Conservation (phyloP, 2,888 invertebrate genomes). For the Calephelis perditalis region DNA sequence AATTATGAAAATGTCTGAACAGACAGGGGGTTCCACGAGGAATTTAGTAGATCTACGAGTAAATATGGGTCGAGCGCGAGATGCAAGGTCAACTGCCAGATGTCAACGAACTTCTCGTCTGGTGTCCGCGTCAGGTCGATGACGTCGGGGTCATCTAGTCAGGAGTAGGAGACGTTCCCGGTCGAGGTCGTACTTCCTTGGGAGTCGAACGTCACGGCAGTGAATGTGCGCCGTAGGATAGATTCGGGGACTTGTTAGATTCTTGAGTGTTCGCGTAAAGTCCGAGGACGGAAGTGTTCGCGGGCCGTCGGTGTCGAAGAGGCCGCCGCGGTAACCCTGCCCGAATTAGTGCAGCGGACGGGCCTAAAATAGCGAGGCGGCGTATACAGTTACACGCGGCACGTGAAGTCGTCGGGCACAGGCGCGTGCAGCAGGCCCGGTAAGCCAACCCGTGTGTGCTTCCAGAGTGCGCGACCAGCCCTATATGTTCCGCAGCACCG, state of each 20-base stretch:
- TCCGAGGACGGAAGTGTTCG: constrained; percentile 68
- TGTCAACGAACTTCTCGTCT: constrained; percentile 73
- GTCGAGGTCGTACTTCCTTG: constrained; percentile 14
- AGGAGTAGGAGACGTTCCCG: constrained; percentile 33
- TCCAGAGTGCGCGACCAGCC: constrained; percentile 48
- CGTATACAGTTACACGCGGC: constrained; percentile 75
- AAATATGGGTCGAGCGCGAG: constrained; percentile 62
- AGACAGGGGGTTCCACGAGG: too few species aligned
- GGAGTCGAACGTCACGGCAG: constrained; percentile 23
- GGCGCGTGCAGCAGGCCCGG: constrained; percentile 49
- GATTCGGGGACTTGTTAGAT: constrained; percentile 36
- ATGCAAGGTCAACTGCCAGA: constrained; percentile 69
- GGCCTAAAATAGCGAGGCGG: constrained; percentile 73
- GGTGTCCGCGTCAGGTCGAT: constrained; percentile 69
- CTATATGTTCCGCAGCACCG: constrained; percentile 68
- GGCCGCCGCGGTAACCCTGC: constrained; percentile 75
- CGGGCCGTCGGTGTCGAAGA: constrained; percentile 54
- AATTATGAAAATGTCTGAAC: too few species aligned
- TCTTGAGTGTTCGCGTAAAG: constrained; percentile 55
- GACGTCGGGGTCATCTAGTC: constrained; percentile 59
- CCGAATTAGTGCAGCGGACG: constrained; percentile 77
- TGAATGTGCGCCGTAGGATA: constrained; percentile 34
- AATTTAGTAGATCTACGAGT: constrained; percentile 24
- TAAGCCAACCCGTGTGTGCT: constrained; percentile 48
- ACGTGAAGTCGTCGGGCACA: constrained; percentile 65